Conservation (phyloP, 2,888 invertebrate genomes). For the Lithodes maja region DNA sequence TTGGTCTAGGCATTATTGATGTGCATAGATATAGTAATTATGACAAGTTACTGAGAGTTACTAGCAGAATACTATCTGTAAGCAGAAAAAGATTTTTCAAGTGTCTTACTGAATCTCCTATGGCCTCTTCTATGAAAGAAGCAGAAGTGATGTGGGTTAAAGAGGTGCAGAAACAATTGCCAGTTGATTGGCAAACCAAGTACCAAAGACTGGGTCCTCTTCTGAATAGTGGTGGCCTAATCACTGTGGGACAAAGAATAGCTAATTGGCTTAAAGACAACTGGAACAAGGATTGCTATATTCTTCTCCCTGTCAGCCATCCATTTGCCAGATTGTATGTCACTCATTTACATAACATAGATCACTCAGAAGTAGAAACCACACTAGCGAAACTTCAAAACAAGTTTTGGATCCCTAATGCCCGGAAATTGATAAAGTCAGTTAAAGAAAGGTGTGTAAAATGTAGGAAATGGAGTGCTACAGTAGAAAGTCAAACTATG, state of each 20-base stretch:
- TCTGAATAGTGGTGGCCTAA: not conserved
- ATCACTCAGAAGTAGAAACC: not conserved
- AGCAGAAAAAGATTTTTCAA: not conserved
- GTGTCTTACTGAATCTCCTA: too few species aligned
- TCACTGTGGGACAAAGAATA: constrained; percentile 11
- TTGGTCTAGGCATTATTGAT: not conserved
- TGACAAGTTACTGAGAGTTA: not conserved
- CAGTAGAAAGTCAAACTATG: constrained; percentile 22
- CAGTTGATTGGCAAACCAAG: not conserved
- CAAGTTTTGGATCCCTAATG: constrained; percentile 5
- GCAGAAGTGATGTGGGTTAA: not conserved
- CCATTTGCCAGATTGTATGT: constrained; percentile 1
- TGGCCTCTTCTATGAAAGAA: not conserved
- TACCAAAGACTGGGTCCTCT: not conserved
- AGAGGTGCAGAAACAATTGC: constrained; percentile 3
- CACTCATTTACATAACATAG: not conserved
- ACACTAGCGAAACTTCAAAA: constrained; percentile 5
- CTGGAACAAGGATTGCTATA: not conserved
- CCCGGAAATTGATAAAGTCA: not conserved
- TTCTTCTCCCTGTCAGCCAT: not conserved
- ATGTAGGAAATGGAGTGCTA: not conserved
- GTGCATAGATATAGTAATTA: not conserved
- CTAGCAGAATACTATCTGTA: not conserved
- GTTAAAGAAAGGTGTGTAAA: constrained; percentile 2
- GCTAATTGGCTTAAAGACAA: constrained; percentile 11